Percentiles rank a stretch among this genome's conserved stretches.
Conservation (phyloP, 2,797 vertebrate genomes). For the Sebastes goodei region DNA sequence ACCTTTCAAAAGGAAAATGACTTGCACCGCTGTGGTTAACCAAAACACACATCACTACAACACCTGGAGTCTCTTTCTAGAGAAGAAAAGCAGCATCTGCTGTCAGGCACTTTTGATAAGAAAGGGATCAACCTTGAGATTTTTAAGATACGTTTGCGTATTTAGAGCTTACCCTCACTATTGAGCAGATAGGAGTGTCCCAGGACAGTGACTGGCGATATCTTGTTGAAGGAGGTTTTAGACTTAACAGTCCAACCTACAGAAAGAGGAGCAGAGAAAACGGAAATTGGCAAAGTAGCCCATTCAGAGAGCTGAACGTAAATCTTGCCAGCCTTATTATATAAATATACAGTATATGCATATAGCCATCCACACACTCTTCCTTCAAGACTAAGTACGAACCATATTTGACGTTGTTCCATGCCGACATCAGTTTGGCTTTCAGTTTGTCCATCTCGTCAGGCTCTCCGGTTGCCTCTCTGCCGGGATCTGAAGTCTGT, state of each 20-base stretch:
- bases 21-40: constrained; percentile 2
- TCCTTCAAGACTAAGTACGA: constrained; percentile 34
- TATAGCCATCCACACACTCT: background rate
- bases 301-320: background rate
- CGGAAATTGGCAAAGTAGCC: background rate
- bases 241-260: constrained; percentile 93
- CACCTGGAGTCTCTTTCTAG: background rate
- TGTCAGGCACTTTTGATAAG: background rate
- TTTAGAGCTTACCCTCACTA: constrained; percentile 81
- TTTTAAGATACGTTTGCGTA: background rate
- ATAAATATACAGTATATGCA: background rate
- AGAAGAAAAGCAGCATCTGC: background rate
- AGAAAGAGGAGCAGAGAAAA: background rate
- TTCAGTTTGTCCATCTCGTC: constrained; percentile 93
- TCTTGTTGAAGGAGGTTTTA: constrained; percentile 90
- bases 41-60: constrained; percentile 16
- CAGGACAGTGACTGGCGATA: constrained; percentile 85
- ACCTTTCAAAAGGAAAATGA: background rate
- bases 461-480: constrained; percentile 75
- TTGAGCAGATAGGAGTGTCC: constrained; percentile 87
- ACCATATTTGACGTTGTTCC: constrained; percentile 97
- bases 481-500: constrained; percentile 46
- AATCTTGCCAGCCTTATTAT: background rate
- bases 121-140: background rate
- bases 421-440: constrained; percentile 88